Conservation (phyloP, 2,797 vertebrate species). For the Falco novaeseelandiae region DNA sequence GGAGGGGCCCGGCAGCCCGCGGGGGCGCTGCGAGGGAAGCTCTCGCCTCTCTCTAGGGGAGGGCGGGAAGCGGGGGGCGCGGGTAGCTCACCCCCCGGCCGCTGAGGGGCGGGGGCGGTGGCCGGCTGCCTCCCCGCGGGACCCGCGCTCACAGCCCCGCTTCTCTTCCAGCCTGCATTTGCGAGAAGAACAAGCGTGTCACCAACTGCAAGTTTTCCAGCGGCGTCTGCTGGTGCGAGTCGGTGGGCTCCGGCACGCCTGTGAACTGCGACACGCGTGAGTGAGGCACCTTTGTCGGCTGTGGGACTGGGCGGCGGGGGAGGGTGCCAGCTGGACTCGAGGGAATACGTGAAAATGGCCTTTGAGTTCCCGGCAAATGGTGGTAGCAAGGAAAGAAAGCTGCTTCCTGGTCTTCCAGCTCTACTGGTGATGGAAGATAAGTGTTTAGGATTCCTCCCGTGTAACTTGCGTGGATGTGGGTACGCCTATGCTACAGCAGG, state of each 20-base stretch:
- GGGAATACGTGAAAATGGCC: fast-evolving
- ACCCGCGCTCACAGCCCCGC: background rate
- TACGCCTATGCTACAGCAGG: fast-evolving
- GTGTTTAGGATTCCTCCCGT: background rate
- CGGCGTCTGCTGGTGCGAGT: background rate
- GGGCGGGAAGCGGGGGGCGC: background rate
- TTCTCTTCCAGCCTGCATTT: background rate
- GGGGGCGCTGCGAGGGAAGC: background rate
- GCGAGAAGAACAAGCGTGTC: constrained; percentile 51
- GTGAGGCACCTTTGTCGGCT: background rate
- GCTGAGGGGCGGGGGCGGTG: background rate
- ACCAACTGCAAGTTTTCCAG: fast-evolving
- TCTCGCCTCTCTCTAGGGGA: fast-evolving
- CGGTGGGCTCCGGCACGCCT: background rate
- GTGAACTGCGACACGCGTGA: constrained; percentile 17
- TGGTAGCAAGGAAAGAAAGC: background rate
- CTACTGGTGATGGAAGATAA: background rate
- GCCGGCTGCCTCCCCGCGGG: background rate
- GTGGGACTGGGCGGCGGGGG: background rate
- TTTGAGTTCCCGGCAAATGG: fast-evolving
- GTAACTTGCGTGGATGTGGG: no score
- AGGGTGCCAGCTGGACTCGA: fast-evolving
- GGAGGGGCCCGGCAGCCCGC: no score
- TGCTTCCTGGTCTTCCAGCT: background rate
- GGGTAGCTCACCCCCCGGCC: background rate